A percentile compares a stretch with the other conserved stretches of the same genome.
Evolutionary conservation across 2,888 invertebrate species (phyloP).

Genomic region (Rhogogaster chlorosoma): DNA sequence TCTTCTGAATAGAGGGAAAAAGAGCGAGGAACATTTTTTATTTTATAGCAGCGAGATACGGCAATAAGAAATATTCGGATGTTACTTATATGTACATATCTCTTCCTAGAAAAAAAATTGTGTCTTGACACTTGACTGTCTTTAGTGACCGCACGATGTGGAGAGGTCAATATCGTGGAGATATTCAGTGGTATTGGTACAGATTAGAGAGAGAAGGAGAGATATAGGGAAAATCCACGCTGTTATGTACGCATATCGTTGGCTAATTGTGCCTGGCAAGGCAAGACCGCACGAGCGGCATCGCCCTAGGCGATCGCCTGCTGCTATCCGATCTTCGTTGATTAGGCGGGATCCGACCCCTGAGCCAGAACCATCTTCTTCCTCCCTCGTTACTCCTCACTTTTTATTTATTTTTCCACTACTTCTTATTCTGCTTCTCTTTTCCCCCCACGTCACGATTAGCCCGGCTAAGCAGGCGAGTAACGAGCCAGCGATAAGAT

Average conservation of each 20-base stretch:
- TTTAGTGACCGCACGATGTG: neutral
- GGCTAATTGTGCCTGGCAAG: conserved; percentile 44
- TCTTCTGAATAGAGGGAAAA: neutral
- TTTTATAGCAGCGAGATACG: neutral
- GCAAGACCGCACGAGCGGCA: conserved; percentile 31
- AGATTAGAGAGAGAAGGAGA: neutral
- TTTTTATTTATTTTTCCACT: neutral
- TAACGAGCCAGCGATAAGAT: conserved; percentile 25
- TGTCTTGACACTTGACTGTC: neutral
- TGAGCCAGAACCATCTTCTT: conserved; percentile 14
- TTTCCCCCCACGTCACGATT: neutral
- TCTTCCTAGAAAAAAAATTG: neutral
- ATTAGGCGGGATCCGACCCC: conserved; percentile 14
- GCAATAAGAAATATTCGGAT: neutral
- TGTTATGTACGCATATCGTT: conserved; percentile 8
- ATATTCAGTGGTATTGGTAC: neutral
- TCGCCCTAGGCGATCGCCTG: conserved; percentile 22
- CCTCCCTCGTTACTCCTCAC: conserved; percentile 11
- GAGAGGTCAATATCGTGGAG: neutral
- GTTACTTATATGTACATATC: neutral
- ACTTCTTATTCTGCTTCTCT: neutral
- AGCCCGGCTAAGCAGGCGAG: conserved; percentile 29
- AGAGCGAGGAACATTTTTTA: neutral
- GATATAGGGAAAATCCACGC: too few species aligned
- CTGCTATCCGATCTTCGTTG: conserved; percentile 29